phyloP scores from a whole-genome alignment of 2,797 vertebrate species.

The Malacoctenus gilli region DNA sequence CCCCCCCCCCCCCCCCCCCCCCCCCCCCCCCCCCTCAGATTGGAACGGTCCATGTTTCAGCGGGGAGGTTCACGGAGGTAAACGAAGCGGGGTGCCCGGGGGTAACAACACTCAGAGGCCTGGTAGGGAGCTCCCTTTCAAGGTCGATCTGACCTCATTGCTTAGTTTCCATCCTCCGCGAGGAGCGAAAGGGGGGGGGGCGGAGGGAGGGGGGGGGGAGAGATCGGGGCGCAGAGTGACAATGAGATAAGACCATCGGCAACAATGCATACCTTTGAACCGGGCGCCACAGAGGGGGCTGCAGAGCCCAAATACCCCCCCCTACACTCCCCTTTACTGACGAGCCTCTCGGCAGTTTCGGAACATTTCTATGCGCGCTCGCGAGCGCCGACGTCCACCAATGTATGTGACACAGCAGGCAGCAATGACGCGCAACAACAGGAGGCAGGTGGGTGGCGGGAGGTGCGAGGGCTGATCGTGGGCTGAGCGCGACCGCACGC shows the following conservation, averaged over 20 bases:
- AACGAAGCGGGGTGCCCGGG: conserved; percentile 58
- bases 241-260: conserved; percentile 70
- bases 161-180: conserved; percentile 77
- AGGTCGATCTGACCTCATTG: conserved; percentile 84
- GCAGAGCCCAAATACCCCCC: conserved; percentile 31
- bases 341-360: conserved; percentile 40
- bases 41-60: conserved; percentile 55
- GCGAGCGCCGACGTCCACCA: conserved; percentile 51
- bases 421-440: conserved; percentile 73
- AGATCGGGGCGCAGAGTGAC: conserved; percentile 68
- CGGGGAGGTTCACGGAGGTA: conserved; percentile 64
- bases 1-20: no score
- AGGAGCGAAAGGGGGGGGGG: conserved; percentile 53
- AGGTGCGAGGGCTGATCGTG: conserved; percentile 66
- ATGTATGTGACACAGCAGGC: conserved; percentile 75
- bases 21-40: no score
- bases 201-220: conserved; percentile 53
- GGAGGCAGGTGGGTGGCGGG: conserved; percentile 76
- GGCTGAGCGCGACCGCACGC: conserved; percentile 68
- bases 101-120: conserved; percentile 67
- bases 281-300: conserved; percentile 33
- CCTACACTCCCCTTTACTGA: conserved; percentile 41
- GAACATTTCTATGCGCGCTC: conserved; percentile 13
- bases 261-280: conserved; percentile 73
- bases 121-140: conserved; percentile 78